These are phyloP conservation scores for Anagrus nilaparvatae DNA, from an alignment of 1,140 invertebrate genomes.

Conservation along the genomic window DNA sequence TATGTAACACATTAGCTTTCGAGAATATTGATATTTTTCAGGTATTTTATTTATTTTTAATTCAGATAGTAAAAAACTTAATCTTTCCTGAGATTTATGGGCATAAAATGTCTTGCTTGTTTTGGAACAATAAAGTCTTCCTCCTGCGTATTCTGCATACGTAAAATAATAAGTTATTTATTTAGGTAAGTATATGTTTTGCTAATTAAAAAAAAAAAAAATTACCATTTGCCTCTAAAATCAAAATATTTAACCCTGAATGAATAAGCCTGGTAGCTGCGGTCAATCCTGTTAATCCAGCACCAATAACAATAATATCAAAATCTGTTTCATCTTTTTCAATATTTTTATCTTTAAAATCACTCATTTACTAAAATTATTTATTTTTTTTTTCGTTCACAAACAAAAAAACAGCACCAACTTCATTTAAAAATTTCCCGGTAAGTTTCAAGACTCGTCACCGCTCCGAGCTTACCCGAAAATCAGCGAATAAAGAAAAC, in stretches of 20 bases:
- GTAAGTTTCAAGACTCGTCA: too few species aligned
- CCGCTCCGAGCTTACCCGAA: too few species aligned
- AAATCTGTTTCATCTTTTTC: conserved; percentile 19
- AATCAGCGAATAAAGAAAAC: too few species aligned
- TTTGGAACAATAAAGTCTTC: conserved; percentile 14
- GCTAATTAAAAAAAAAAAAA: background rate
- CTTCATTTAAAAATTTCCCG: too few species aligned
- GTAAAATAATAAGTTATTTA: conserved; percentile 4
- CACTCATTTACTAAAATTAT: too few species aligned
- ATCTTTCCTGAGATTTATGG: conserved; percentile 17
- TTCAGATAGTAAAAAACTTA: conserved; percentile 12
- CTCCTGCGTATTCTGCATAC: conserved; percentile 23
- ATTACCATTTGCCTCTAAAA: conserved; percentile 24
- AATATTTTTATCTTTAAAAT: conserved; percentile 3
- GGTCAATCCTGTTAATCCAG: conserved; percentile 25
- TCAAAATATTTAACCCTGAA: conserved; percentile 19
- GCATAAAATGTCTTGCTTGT: conserved; percentile 17
- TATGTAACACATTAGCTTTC: background rate
- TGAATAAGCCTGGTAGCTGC: conserved; percentile 22
- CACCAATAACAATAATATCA: conserved; percentile 27
- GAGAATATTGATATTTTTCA: background rate
- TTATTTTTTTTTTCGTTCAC: too few species aligned
- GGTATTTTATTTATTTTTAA: conserved; percentile 11
- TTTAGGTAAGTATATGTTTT: background rate
- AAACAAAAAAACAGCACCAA: too few species aligned